A percentile compares a stretch with the other conserved stretches of the same genome.
phyloP scores from a whole-genome alignment of 2,113 vertebrate species.

The Raja brachyura region DNA sequence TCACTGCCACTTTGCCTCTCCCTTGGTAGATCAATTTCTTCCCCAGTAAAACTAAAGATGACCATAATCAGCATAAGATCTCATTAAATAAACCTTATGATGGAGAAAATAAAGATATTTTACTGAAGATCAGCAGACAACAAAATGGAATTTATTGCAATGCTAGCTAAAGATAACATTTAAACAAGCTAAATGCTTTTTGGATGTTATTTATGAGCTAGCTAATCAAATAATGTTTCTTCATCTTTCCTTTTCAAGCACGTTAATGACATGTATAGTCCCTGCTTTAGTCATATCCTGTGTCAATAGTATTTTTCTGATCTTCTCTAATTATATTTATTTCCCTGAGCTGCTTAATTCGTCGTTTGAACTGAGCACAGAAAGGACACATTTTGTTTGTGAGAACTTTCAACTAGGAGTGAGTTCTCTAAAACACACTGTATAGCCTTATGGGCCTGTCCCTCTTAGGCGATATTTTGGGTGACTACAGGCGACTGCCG shows the following conservation, averaged over 20 bases:
- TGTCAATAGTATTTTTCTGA: not conserved
- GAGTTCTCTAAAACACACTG: not conserved
- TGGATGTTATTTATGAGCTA: not conserved
- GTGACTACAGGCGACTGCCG: too few relatives aligned
- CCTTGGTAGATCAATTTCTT: not conserved
- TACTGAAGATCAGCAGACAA: not conserved
- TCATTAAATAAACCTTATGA: not conserved
- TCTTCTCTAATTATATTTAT: not conserved
- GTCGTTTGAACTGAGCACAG: not conserved
- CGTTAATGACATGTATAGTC: not conserved
- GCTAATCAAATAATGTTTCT: not conserved
- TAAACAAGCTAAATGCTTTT: not conserved
- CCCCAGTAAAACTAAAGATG: not conserved
- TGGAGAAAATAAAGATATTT: not conserved
- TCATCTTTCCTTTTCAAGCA: not conserved
- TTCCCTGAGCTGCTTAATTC: not conserved
- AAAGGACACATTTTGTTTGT: not conserved
- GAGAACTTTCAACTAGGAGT: not conserved
- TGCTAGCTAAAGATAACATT: not conserved
- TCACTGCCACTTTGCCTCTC: not conserved
- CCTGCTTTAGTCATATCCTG: not conserved
- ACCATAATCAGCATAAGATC: not conserved
- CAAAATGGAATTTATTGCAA: not conserved
- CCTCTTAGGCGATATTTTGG: too few relatives aligned
- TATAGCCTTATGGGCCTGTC: too few relatives aligned